Percentiles rank a stretch among this genome's conserved stretches.
phyloP scores from a whole-genome alignment of 2,888 invertebrate genomes.

The Bibio marci region DNA sequence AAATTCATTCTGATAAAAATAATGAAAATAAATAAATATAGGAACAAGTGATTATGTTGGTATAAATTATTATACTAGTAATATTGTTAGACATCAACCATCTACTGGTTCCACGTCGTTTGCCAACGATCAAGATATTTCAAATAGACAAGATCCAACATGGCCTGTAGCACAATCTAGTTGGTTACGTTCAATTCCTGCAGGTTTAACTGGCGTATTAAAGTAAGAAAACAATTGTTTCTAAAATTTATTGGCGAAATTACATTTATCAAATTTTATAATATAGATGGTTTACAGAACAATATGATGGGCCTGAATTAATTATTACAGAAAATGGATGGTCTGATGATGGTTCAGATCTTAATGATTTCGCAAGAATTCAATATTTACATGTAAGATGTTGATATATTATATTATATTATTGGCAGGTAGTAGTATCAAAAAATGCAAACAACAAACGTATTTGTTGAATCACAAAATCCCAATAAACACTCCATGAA shows the following conservation, averaged over 20 bases:
- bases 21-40: constrained; percentile 16
- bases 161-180: constrained; percentile 18
- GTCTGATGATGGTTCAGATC: constrained; percentile 17
- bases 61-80: constrained; percentile 19
- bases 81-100: constrained; percentile 6
- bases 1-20: constrained; percentile 10
- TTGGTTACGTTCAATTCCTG: constrained; percentile 20
- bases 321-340: constrained; percentile 42
- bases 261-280: too few relatives aligned
- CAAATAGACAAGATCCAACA: constrained; percentile 11
- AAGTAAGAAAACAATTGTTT: constrained; percentile 6
- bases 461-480: too few relatives aligned
- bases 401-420: too few relatives aligned
- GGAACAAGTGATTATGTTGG: constrained; percentile 20
- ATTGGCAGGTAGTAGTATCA: too few relatives aligned
- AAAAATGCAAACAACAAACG: too few relatives aligned
- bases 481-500: too few relatives aligned
- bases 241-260: too few relatives aligned
- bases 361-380: constrained; percentile 22
- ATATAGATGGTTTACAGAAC: constrained; percentile 2
- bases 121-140: constrained; percentile 13
- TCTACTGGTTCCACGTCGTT: constrained; percentile 9
- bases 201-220: constrained; percentile 15
- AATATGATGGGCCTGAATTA: constrained; percentile 33
- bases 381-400: constrained; percentile 5